Evolutionary conservation across 2,113 vertebrate species (phyloP).

Genomic region (Falco punctatus): DNA sequence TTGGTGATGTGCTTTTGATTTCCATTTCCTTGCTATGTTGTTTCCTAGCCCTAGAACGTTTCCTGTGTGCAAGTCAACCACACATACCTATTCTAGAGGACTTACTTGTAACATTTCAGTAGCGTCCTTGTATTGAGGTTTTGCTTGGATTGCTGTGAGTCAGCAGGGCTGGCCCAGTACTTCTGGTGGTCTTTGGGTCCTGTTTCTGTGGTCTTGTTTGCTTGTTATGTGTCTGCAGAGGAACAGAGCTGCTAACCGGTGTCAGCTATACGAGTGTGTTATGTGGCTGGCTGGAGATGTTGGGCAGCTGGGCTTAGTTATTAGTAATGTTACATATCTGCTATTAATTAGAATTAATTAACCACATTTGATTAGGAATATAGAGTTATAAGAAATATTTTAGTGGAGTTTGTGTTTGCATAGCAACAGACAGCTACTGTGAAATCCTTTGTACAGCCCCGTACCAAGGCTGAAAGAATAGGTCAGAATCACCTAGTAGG

Average conservation of each 20-base stretch:
- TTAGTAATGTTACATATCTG: no score
- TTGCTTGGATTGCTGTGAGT: not conserved
- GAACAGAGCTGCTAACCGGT: not conserved
- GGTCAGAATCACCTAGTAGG: no score
- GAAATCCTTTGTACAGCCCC: no score
- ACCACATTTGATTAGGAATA: no score
- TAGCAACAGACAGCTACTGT: no score
- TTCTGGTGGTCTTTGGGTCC: not conserved
- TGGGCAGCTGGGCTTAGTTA: not conserved
- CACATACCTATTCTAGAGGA: not conserved
- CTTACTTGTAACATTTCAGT: not conserved
- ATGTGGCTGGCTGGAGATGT: not conserved
- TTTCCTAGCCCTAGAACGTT: not conserved
- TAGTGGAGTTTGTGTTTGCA: no score
- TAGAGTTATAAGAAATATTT: no score
- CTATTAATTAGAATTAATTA: no score
- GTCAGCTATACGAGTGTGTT: not conserved
- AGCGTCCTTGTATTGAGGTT: not conserved
- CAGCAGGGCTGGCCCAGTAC: not conserved
- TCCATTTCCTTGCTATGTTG: not conserved
- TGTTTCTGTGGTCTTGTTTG: not conserved
- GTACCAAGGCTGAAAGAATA: no score
- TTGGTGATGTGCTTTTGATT: not conserved
- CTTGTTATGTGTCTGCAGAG: not conserved
- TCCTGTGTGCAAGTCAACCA: not conserved